Conservation (phyloP, 2,888 invertebrate species). For the Antitype chi region DNA sequence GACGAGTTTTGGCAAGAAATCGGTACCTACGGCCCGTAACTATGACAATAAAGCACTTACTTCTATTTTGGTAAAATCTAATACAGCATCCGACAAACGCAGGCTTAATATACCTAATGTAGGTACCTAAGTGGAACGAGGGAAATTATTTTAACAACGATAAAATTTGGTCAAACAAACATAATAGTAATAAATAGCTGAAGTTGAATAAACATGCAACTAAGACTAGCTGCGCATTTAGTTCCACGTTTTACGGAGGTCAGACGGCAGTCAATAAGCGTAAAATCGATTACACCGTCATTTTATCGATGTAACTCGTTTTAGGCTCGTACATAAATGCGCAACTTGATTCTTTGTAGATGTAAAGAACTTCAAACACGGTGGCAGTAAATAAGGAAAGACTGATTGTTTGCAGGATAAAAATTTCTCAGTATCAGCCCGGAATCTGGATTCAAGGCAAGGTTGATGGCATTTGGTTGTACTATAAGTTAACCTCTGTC, state of each 20-base stretch:
- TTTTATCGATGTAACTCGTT: constrained; percentile 19
- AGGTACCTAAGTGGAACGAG: not conserved
- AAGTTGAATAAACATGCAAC: not conserved
- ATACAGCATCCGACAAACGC: not conserved
- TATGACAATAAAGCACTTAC: not conserved
- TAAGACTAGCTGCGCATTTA: constrained; percentile 22
- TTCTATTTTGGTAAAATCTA: not conserved
- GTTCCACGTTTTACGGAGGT: constrained; percentile 31
- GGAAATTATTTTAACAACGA: not conserved
- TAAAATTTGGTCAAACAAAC: not conserved
- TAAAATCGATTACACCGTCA: constrained; percentile 38
- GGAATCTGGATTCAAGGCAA: not conserved
- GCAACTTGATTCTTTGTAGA: not conserved
- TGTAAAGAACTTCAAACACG: not conserved
- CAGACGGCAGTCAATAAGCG: constrained; percentile 25
- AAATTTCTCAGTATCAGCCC: not conserved
- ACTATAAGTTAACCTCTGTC: not conserved
- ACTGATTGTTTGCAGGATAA: not conserved
- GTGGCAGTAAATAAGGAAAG: not conserved
- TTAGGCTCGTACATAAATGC: not conserved
- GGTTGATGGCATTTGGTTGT: not conserved
- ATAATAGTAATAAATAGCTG: not conserved
- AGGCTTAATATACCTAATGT: not conserved
- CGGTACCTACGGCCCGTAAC: not conserved
- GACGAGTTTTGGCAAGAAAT: not conserved